Evolutionary conservation across 2,113 vertebrate genomes (phyloP).

Genomic region (Mandrillus leucophaeus): DNA sequence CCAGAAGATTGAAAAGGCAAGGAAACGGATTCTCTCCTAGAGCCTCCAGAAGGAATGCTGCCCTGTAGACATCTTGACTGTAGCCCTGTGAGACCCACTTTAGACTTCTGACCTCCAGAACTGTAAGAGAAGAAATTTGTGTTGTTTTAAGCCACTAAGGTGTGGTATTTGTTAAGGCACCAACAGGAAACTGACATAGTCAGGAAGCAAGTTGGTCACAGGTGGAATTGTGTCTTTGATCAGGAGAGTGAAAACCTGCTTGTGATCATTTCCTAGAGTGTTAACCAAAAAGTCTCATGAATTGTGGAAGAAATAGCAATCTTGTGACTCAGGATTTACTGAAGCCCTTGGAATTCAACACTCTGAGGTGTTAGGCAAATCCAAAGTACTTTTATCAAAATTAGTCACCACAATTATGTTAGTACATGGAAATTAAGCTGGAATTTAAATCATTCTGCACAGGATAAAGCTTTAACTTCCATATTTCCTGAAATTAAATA

Average conservation of each 20-base stretch:
- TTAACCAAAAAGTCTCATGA: neutral
- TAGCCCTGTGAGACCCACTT: neutral
- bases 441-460: conserved; percentile 44
- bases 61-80: neutral
- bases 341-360: neutral
- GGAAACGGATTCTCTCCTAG: neutral
- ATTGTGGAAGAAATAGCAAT: neutral
- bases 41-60: neutral
- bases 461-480: neutral
- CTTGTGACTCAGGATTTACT: neutral
- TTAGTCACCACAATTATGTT: conserved; percentile 45
- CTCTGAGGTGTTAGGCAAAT: neutral
- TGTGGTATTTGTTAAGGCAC: neutral
- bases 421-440: conserved; percentile 43
- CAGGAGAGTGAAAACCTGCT: neutral
- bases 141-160: neutral
- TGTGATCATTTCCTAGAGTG: neutral
- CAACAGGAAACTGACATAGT: neutral
- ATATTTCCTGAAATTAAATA: conserved; percentile 40
- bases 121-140: neutral
- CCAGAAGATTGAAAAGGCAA: neutral
- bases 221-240: neutral
- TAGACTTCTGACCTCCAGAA: neutral
- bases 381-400: neutral
- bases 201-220: neutral